Conservation (phyloP, 2,888 invertebrate species). For the Tridacna gigas region DNA sequence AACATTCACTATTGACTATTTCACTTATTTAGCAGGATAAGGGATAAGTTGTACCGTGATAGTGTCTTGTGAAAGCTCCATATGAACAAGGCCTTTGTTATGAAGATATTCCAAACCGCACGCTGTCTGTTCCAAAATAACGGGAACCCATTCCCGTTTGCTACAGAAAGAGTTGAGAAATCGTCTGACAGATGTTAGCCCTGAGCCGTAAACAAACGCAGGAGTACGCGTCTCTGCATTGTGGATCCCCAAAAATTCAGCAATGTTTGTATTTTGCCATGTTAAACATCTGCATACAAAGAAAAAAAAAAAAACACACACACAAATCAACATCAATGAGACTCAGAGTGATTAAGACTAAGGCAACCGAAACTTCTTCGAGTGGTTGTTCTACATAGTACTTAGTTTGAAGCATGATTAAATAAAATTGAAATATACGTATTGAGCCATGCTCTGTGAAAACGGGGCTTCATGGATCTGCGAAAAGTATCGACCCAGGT, state of each 20-base stretch:
- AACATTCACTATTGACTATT: too few relatives aligned
- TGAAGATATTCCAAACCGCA: conserved; percentile 76
- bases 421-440: too few relatives aligned
- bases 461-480: too few relatives aligned
- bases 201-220: conserved; percentile 70
- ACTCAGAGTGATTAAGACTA: too few relatives aligned
- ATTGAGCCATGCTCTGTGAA: too few relatives aligned
- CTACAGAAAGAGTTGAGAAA: conserved; percentile 51
- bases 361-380: too few relatives aligned
- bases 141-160: conserved; percentile 50
- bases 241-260: conserved; percentile 74
- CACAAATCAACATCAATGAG: too few relatives aligned
- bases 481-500: too few relatives aligned
- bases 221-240: conserved; percentile 60
- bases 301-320: not conserved
- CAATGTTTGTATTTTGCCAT: conserved; percentile 57
- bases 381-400: too few relatives aligned
- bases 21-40: not conserved
- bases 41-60: conserved; percentile 70
- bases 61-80: conserved; percentile 80
- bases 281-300: conserved; percentile 66
- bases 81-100: conserved; percentile 76
- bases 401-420: too few relatives aligned
- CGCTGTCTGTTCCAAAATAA: conserved; percentile 59
- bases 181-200: conserved; percentile 65